phyloP scores from a whole-genome alignment of 2,797 vertebrate genomes.

The Distichodus sexfasciatus region DNA sequence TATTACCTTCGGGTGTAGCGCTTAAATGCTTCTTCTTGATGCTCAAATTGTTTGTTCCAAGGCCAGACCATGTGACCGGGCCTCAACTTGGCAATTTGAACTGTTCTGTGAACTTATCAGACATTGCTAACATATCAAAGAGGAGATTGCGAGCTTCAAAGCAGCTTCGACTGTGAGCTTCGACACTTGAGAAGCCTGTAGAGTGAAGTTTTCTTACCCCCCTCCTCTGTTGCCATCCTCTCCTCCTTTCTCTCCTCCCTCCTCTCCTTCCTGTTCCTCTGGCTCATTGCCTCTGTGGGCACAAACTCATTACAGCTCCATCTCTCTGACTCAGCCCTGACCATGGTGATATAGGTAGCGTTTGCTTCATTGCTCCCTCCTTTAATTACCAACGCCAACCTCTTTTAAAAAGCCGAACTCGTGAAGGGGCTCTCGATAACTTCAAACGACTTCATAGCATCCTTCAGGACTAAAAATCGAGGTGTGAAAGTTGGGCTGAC shows the following conservation, averaged over 20 bases:
- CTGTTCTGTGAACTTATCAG: too few species aligned
- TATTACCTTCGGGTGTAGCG: too few species aligned
- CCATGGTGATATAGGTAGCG: constrained; percentile 45
- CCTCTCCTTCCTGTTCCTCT: constrained; percentile 15
- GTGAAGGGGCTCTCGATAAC: constrained; percentile 16
- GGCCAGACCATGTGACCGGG: too few species aligned
- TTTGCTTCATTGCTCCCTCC: constrained; percentile 59
- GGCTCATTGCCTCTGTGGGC: constrained; percentile 48
- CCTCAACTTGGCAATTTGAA: too few species aligned
- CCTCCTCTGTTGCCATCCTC: constrained; percentile 2
- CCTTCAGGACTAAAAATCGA: background rate
- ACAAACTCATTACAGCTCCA: constrained; percentile 45
- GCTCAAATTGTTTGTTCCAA: too few species aligned
- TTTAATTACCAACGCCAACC: constrained; percentile 58
- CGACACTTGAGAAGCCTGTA: background rate
- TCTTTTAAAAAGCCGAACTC: constrained; percentile 17
- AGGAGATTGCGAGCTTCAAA: too few species aligned
- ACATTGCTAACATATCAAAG: too few species aligned
- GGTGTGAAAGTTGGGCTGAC: background rate
- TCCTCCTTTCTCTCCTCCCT: constrained; percentile 8
- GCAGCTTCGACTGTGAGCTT: background rate
- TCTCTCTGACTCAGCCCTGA: constrained; percentile 45
- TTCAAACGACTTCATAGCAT: background rate
- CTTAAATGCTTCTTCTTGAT: too few species aligned
- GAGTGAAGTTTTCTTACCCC: constrained; percentile 12